Evolutionary conservation across 2,797 vertebrate genomes (phyloP).

Genomic region (Microctenopoma lineatum): DNA sequence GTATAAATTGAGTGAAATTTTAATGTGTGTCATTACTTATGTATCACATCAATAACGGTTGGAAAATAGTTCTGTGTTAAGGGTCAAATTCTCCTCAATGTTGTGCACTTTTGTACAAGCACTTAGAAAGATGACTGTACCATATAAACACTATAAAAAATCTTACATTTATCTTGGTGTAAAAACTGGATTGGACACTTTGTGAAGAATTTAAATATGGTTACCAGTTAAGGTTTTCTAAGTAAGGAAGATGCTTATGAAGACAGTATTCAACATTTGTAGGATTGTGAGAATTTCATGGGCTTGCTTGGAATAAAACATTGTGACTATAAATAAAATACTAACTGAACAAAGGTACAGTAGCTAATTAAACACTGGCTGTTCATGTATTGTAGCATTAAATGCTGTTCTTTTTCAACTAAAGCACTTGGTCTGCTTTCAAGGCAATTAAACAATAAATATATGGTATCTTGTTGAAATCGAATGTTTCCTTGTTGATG

Average conservation of each 20-base stretch:
- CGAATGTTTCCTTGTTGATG: not conserved
- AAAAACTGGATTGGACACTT: constrained; percentile 9
- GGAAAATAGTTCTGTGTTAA: constrained; percentile 25
- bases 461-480: constrained; percentile 20
- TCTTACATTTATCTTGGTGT: constrained; percentile 47
- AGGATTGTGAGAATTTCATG: not conserved
- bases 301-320: not conserved
- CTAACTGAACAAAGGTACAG: not conserved
- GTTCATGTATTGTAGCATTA: constrained; percentile 8
- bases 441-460: constrained; percentile 30
- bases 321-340: not conserved
- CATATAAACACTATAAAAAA: constrained; percentile 48
- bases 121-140: constrained; percentile 44
- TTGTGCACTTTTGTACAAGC: constrained; percentile 62
- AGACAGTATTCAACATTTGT: not conserved
- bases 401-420: not conserved
- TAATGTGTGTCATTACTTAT: not conserved
- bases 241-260: no score
- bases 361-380: not conserved
- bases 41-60: constrained; percentile 12
- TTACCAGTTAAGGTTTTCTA: not conserved
- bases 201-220: not conserved
- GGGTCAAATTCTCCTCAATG: constrained; percentile 38
- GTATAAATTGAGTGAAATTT: constrained; percentile 8
- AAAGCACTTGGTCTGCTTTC: not conserved